These are phyloP conservation scores for Grammomys dolichurus DNA, from an alignment of 2,113 vertebrate species.

Conservation along the genomic window DNA sequence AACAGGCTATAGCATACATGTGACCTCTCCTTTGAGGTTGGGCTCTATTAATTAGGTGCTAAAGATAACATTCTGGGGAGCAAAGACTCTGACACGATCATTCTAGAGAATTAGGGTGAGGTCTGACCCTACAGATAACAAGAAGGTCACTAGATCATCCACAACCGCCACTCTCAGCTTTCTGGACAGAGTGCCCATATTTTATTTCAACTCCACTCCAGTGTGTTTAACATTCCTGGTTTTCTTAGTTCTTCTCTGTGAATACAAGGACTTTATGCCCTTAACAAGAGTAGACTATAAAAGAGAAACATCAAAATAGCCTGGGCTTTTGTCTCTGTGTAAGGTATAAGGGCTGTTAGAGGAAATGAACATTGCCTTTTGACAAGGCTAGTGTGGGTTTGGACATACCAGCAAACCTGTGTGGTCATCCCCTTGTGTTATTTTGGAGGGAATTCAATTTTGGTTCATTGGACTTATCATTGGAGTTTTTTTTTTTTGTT, in stretches of 20 bases:
- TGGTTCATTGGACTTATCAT: background rate
- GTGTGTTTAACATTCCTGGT: background rate
- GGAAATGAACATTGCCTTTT: background rate
- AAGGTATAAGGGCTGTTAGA: background rate
- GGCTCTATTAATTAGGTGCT: background rate
- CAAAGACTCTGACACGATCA: background rate
- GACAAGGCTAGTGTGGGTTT: background rate
- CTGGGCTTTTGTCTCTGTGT: background rate
- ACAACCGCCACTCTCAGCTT: background rate
- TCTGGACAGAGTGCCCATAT: background rate
- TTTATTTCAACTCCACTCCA: background rate
- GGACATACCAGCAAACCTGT: background rate
- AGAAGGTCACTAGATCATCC: background rate
- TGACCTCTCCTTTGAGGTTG: background rate
- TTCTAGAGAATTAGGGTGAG: background rate
- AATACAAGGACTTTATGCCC: background rate
- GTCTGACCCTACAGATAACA: background rate
- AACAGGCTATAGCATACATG: background rate
- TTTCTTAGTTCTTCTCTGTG: background rate
- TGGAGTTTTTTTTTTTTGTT: background rate
- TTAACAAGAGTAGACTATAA: background rate
- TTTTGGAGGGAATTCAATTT: background rate
- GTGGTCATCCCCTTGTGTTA: background rate
- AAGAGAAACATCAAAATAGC: background rate
- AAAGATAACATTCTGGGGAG: too few relatives aligned